A percentile compares a stretch with the other conserved stretches of the same genome.
Evolutionary conservation across 2,888 invertebrate species (phyloP).

Genomic region (Noctua comes): DNA sequence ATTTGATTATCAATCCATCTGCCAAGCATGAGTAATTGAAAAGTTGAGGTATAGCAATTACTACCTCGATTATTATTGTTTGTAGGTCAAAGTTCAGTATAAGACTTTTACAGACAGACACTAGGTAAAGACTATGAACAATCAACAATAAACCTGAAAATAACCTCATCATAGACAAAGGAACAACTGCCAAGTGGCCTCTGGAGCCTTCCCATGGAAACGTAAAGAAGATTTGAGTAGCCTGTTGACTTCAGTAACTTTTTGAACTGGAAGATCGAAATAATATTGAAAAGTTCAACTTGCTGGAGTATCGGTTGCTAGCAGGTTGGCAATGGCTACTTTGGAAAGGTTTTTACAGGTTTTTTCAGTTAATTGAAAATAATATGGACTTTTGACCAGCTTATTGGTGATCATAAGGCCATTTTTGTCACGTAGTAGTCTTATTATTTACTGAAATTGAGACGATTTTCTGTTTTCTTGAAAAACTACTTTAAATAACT

Average conservation of each 20-base stretch:
- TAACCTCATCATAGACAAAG: not conserved
- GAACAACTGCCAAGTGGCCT: not conserved
- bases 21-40: not conserved
- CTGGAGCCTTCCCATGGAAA: constrained; percentile 9
- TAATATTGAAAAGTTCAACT: constrained; percentile 36
- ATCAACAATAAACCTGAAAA: not conserved
- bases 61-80: not conserved
- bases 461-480: not conserved
- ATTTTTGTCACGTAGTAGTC: no score
- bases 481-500: not conserved
- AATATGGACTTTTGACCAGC: no score
- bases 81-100: not conserved
- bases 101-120: not conserved
- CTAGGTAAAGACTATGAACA: not conserved
- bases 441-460: not conserved
- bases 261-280: constrained; percentile 36
- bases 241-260: constrained; percentile 33
- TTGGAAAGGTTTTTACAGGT: not conserved
- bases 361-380: not conserved
- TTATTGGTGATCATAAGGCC: not conserved
- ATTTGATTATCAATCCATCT: not conserved
- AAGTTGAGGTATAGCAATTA: not conserved
- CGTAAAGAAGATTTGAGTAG: constrained; percentile 18
- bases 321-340: not conserved
- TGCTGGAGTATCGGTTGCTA: not conserved